These are phyloP conservation scores for Ovibos moschatus DNA, from an alignment of 2,113 vertebrate species.

Conservation along the genomic window DNA sequence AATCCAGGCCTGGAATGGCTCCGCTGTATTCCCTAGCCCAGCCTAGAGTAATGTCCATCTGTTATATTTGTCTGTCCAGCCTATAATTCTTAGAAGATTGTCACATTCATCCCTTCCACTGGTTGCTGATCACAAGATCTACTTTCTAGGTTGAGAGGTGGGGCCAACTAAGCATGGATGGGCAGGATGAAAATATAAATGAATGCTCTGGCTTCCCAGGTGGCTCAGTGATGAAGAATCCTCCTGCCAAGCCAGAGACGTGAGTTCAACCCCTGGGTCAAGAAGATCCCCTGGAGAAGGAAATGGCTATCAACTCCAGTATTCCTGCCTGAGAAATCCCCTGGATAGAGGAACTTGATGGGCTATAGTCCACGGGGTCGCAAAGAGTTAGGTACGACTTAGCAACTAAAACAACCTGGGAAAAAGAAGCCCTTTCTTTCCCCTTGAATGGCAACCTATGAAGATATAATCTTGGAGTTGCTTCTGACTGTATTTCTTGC, in stretches of 20 bases:
- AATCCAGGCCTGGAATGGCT: background rate
- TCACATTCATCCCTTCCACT: background rate
- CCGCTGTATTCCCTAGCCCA: background rate
- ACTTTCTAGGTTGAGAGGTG: background rate
- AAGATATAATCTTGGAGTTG: background rate
- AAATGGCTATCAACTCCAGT: background rate
- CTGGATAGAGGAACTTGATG: background rate
- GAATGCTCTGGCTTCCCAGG: background rate
- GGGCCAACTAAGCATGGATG: background rate
- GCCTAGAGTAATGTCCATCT: background rate
- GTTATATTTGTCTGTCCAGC: background rate
- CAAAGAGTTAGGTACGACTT: background rate
- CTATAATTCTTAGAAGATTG: background rate
- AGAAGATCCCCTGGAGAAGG: background rate
- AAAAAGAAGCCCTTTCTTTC: background rate
- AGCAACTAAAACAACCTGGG: background rate
- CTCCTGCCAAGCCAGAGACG: background rate
- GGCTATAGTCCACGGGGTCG: background rate
- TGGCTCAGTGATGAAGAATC: background rate
- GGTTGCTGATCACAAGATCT: background rate
- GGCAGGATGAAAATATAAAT: background rate
- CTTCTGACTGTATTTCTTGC: background rate
- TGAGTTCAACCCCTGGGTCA: background rate
- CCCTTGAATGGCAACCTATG: background rate
- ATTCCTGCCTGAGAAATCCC: background rate